Evolutionary conservation across 53 echinoderm and acorn worm species (phyloP).

Genomic region (Patiria pectinifera): DNA sequence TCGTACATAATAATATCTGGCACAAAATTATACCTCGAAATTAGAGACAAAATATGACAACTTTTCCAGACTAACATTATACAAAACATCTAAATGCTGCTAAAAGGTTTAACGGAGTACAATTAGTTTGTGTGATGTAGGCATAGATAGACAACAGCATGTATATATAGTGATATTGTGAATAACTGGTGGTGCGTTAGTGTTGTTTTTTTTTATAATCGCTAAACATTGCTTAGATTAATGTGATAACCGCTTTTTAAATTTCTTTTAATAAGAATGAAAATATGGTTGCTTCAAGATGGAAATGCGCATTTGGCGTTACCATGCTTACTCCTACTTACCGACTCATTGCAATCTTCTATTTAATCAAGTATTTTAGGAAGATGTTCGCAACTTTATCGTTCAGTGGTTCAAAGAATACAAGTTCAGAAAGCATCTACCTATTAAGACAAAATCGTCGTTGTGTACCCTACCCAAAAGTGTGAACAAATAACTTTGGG

Average conservation of each 20-base stretch:
- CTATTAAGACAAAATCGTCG: not conserved
- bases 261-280: not conserved
- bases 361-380: not conserved
- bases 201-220: not conserved
- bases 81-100: conserved; percentile 58
- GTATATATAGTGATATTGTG: not conserved
- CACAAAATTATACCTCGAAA: conserved; percentile 56
- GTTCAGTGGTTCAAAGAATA: not conserved
- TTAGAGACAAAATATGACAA: conserved; percentile 50
- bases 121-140: not conserved
- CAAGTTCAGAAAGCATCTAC: not conserved
- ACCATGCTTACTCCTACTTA: not conserved
- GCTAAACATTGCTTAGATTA: conserved; percentile 2
- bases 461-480: not conserved
- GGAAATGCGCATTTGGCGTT: too few relatives aligned
- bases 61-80: conserved; percentile 48
- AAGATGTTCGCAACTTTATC: not conserved
- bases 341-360: not conserved
- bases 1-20: conserved; percentile 67
- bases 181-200: conserved; percentile 8
- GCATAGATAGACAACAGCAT: conserved; percentile 21
- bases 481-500: not conserved
- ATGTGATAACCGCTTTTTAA: not conserved
- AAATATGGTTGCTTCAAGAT: not conserved
- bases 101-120: conserved; percentile 11